Base-by-base conservation (phyloP, 2,113 vertebrate genomes). In the Daphoenositta chrysoptera region DNA sequence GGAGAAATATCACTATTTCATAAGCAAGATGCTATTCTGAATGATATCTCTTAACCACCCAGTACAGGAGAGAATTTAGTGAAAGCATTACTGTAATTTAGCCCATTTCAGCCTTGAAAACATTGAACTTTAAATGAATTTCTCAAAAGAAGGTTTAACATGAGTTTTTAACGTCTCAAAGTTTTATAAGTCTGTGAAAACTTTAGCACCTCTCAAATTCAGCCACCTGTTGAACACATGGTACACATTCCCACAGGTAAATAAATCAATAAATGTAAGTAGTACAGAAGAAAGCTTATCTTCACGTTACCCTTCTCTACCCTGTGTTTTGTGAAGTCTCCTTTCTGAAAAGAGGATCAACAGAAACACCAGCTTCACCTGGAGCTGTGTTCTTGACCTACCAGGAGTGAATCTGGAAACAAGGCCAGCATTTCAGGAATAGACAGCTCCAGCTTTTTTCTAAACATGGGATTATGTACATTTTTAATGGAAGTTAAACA, bases 401-500 rank as follows among this genome's bases (percentile, higher is more conserved):
- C 64, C 37, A 61, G 0, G 2, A 57, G 3, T 9, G 15, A 57
- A 57, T 57, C 47, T 79, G 48, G 17, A 87, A 93, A 66, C 28
- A 60, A 83, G 51, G 72, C 5, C 54, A 57, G 13, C 30, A 53
- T 50, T 78, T 93, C 65, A 78, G 44, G 37, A 69, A 84, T 2
- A 57, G 26, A 70, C 33, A 57, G 21, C 22, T 75, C 22, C 77
- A 84, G 58, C 69, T 73, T 73, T 64, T 64, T 45, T 83, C 31
- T 69, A 53, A 65, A 10, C 15, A 6, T 4, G 4, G 30, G 11
- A 44, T 10, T 18, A 63, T 0, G 0, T 1, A 28, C 9, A 37
- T 30, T 77, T 91, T 22, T 47, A 69, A 83, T 11, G 15, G 18
- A 40, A 77, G 5, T 63, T 69, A 72, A 86, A 77, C 26, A 65